Evolutionary conservation across 2,888 invertebrate species (phyloP), one percentile per base, ranked within the genome.

Genomic region (Parnassius smintheus): DNA sequence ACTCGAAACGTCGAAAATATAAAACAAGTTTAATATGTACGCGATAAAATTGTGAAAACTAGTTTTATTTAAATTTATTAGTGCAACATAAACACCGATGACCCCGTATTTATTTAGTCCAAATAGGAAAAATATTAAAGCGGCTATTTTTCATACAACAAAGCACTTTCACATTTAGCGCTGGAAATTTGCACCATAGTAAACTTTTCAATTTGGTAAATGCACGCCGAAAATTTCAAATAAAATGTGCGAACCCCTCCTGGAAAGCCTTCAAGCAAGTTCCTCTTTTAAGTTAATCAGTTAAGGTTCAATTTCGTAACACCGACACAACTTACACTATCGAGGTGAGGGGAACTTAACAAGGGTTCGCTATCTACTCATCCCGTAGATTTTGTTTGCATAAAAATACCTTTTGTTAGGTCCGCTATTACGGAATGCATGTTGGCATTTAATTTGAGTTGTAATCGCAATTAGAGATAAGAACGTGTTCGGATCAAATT

Each of bases 361-460:
- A 61, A 66, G 68, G 68, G 70, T 62, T 56, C 58, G 62, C 56
- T 66, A 65, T 72, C 68, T 70, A 67, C 75, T 75, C 75, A 68
- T 70, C 70, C 72, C 69, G 69, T 70, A 71, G 70, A 76, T 79
- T 41, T 56, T 59, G 80, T 83, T 84, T 80, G 76, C 75, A 75
- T 73, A 77, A 77, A 79, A 83, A 84, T 78, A 82, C 35, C 25
- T 56, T 59, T 77, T 83, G 81, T 85, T 83, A 78, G 80, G 78
- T 82, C 72, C 77, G 73, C 79, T 79, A 77, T 82, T 83, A 82
- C 70, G 72, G 75, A 72, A 75, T 76, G 76, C 75, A 76, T 81
- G 81, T 82, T 82, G 78, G 79, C 81, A 81, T 79, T 35, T 80
- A 77, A 80, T 83, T 85, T 82, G 75, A 75, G 76, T 79, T 77